phyloP scores from a whole-genome alignment of 1,140 invertebrate species.

The Drosophila cardini region DNA sequence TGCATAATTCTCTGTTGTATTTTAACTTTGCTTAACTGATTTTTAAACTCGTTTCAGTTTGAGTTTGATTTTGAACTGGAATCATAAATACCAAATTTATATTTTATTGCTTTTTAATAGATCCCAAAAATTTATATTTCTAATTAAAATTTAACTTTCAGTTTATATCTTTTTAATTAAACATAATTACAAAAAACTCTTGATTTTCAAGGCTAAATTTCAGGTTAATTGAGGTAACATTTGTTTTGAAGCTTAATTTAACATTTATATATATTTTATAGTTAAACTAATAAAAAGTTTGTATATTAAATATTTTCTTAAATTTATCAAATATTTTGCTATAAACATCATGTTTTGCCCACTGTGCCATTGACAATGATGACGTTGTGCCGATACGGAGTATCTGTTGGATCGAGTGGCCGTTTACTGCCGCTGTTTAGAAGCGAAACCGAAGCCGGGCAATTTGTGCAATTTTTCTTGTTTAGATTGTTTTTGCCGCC shows the following conservation, averaged over 20 bases:
- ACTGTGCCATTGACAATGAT: conserved; percentile 52
- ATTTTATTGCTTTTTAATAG: too few species aligned
- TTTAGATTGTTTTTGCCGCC: conserved; percentile 75
- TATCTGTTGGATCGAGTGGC: conserved; percentile 42
- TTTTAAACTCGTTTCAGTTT: too few species aligned
- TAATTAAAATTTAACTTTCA: not conserved
- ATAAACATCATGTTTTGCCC: conserved; percentile 3
- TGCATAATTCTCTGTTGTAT: not conserved
- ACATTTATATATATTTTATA: too few species aligned
- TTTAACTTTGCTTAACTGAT: not conserved
- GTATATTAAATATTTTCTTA: too few species aligned
- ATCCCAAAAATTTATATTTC: not conserved
- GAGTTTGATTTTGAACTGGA: too few species aligned
- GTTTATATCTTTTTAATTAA: not conserved
- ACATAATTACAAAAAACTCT: too few species aligned
- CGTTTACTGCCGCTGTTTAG: conserved; percentile 55
- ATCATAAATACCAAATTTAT: too few species aligned
- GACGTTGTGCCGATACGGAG: conserved; percentile 51
- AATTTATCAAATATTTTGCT: too few species aligned
- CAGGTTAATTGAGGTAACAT: too few species aligned
- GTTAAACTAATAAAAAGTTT: too few species aligned
- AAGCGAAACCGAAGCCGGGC: conserved; percentile 68
- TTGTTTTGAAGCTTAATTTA: too few species aligned
- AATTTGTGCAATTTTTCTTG: conserved; percentile 81
- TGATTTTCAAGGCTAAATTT: not conserved